phyloP scores from a whole-genome alignment of 2,113 vertebrate genomes.

The Pelecanus crispus region DNA sequence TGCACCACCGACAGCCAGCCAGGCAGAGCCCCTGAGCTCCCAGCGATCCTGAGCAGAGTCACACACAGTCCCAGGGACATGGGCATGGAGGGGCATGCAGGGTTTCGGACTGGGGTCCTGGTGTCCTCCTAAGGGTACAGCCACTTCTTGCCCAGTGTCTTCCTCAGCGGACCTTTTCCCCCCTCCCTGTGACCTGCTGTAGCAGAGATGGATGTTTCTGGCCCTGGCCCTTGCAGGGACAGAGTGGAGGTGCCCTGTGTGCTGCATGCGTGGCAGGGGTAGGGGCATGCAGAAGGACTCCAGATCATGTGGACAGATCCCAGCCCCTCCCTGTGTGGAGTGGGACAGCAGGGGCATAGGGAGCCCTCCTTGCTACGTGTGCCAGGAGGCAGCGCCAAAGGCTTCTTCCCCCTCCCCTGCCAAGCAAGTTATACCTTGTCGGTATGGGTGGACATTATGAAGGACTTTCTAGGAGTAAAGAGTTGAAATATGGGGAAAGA shows the following conservation, averaged over 20 bases:
- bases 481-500: not conserved
- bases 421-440: not conserved
- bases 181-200: not conserved
- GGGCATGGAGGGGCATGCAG: not conserved
- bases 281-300: not conserved
- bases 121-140: rapidly evolving
- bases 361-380: not conserved
- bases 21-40: not conserved
- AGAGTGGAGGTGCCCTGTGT: rapidly evolving
- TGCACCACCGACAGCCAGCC: not conserved
- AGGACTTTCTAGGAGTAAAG: not conserved
- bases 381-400: not conserved
- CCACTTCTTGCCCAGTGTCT: not conserved
- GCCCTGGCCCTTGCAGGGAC: not conserved
- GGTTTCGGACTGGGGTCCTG: not conserved
- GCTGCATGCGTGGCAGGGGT: not conserved
- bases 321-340: not conserved
- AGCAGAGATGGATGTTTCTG: not conserved
- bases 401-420: not conserved
- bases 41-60: not conserved
- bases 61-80: rapidly evolving
- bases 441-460: not conserved
- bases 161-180: not conserved
- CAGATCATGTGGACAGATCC: not conserved
- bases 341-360: not conserved